phyloP scores from a whole-genome alignment of 2,888 invertebrate species.

The Macrosoma leucophasiata region DNA sequence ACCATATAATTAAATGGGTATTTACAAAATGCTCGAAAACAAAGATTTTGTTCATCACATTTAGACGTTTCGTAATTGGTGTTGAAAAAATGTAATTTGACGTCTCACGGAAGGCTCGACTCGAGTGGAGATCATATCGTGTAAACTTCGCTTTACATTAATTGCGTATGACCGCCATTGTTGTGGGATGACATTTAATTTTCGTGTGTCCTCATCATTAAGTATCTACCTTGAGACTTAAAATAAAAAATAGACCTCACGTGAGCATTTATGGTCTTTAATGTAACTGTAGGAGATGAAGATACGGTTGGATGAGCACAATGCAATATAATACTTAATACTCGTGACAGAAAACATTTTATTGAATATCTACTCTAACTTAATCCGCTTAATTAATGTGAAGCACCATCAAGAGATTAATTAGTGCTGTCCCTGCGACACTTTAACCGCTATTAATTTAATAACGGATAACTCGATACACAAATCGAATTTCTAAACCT shows the following conservation, averaged over 20 bases:
- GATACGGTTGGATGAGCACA: no score
- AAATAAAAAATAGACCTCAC: no score
- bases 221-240: no score
- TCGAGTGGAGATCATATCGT: constrained; percentile 55
- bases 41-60: constrained; percentile 50
- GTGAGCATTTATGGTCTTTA: no score
- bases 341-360: constrained; percentile 14
- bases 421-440: constrained; percentile 63
- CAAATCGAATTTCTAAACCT: constrained; percentile 59
- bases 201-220: no score
- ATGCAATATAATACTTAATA: constrained; percentile 25
- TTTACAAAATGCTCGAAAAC: constrained; percentile 29
- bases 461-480: constrained; percentile 50
- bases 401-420: constrained; percentile 60
- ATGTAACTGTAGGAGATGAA: no score
- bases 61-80: constrained; percentile 51
- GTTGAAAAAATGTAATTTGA: constrained; percentile 62
- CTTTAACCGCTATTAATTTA: constrained; percentile 63
- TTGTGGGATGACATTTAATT: constrained; percentile 59
- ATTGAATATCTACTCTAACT: constrained; percentile 10
- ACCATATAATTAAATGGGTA: constrained; percentile 33
- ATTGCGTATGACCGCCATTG: constrained; percentile 53
- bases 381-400: constrained; percentile 53
- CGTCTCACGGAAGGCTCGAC: constrained; percentile 54
- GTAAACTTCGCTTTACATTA: constrained; percentile 60